Evolutionary conservation across 2,113 vertebrate species (phyloP).

Genomic region (Bubalus kerabau): DNA sequence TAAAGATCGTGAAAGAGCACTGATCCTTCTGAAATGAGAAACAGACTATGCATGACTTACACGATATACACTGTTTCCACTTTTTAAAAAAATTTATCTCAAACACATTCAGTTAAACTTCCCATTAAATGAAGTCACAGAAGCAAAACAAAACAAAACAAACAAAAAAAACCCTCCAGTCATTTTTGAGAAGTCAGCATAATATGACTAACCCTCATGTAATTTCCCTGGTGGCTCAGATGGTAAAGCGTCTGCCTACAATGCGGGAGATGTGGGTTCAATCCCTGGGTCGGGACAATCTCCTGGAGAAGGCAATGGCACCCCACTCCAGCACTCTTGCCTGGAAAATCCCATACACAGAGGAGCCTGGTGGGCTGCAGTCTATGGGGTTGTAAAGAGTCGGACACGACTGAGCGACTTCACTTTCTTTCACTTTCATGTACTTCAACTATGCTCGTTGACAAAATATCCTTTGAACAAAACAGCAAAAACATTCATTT

Average conservation of each 20-base stretch:
- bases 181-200: neutral
- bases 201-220: neutral
- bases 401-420: neutral
- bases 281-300: too few species aligned
- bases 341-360: too few species aligned
- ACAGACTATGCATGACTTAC: neutral
- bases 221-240: neutral
- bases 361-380: too few species aligned
- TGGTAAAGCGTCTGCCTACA: too few species aligned
- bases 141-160: neutral
- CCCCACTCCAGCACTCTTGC: too few species aligned
- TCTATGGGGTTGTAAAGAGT: neutral
- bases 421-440: too few species aligned
- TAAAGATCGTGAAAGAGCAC: neutral
- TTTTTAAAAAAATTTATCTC: neutral
- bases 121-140: neutral
- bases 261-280: too few species aligned
- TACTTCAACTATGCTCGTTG: neutral
- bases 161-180: neutral
- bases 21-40: neutral
- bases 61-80: neutral
- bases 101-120: neutral
- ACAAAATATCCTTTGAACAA: slow-evolving; percentile 14
- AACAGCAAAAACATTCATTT: neutral
- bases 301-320: too few species aligned